These are phyloP conservation scores for Sturnus vulgaris DNA, from an alignment of 2,113 vertebrate species.

Conservation along the genomic window DNA sequence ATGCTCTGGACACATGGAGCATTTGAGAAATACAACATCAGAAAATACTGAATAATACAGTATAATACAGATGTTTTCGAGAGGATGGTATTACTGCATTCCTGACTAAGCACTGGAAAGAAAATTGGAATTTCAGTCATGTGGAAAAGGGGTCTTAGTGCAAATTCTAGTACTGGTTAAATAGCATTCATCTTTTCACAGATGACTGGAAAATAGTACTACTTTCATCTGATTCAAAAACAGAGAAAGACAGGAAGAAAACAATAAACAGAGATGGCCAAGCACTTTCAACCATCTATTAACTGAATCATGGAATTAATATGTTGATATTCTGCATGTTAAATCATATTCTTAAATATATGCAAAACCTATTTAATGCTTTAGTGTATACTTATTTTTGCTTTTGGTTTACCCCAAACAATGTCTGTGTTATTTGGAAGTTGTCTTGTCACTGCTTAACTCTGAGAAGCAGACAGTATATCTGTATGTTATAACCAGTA, in stretches of 20 bases:
- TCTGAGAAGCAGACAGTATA: neutral
- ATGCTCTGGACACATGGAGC: neutral
- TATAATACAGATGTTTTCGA: neutral
- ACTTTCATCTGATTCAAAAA: neutral
- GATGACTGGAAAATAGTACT: neutral
- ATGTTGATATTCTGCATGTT: neutral
- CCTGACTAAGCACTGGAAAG: neutral
- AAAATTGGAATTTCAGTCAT: neutral
- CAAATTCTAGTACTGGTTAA: neutral
- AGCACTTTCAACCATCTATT: neutral
- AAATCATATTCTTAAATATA: neutral
- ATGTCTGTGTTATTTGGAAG: neutral
- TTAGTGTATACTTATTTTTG: neutral
- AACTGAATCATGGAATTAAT: neutral
- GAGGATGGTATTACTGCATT: neutral
- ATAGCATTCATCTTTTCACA: neutral
- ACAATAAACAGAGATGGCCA: neutral
- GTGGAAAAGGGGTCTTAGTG: neutral
- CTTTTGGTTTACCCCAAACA: neutral
- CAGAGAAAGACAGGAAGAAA: neutral
- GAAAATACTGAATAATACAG: conserved; percentile 17
- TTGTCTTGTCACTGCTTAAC: neutral
- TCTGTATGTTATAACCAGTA: neutral
- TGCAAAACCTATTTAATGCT: neutral
- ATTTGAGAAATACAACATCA: neutral